phyloP scores from a whole-genome alignment of 92 coral and sea anemone species.

The Zoanthus sociatus region DNA sequence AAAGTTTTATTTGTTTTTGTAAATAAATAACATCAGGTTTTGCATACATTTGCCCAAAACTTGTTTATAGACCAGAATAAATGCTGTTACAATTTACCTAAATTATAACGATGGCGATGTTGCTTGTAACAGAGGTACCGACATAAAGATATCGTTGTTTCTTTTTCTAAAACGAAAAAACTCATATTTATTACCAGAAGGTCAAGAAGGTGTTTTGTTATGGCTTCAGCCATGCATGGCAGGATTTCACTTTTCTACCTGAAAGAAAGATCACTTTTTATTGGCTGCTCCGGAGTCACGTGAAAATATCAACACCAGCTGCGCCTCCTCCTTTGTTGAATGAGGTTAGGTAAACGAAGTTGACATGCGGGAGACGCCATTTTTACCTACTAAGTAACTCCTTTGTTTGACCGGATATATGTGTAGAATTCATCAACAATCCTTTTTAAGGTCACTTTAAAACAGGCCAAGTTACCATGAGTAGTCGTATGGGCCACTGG shows the following conservation, averaged over 20 bases:
- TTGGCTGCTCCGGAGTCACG: conserved; percentile 36
- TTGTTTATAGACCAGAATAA: too few relatives aligned
- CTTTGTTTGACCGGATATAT: conserved; percentile 5
- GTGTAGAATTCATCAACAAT: background rate
- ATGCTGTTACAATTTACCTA: too few relatives aligned
- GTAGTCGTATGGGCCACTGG: conserved; percentile 39
- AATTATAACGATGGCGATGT: too few relatives aligned
- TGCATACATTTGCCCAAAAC: too few relatives aligned
- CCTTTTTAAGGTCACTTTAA: background rate
- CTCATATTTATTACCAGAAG: background rate
- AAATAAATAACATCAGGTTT: too few relatives aligned
- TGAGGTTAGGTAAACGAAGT: conserved; percentile 43
- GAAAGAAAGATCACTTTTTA: conserved; percentile 10
- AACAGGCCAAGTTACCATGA: conserved; percentile 3
- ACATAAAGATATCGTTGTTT: too few relatives aligned
- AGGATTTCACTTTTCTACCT: conserved; percentile 49
- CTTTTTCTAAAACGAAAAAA: background rate
- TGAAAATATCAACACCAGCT: conserved; percentile 42
- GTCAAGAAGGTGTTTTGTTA: background rate
- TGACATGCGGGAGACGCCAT: conserved; percentile 41
- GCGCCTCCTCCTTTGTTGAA: conserved; percentile 44
- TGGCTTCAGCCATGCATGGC: background rate
- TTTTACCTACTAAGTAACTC: conserved; percentile 48
- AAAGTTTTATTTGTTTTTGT: too few relatives aligned
- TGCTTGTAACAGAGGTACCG: too few relatives aligned